A percentile compares a stretch with the other conserved stretches of the same genome.
phyloP scores from a whole-genome alignment of 2,888 invertebrate species.

The Venusia cambrica region DNA sequence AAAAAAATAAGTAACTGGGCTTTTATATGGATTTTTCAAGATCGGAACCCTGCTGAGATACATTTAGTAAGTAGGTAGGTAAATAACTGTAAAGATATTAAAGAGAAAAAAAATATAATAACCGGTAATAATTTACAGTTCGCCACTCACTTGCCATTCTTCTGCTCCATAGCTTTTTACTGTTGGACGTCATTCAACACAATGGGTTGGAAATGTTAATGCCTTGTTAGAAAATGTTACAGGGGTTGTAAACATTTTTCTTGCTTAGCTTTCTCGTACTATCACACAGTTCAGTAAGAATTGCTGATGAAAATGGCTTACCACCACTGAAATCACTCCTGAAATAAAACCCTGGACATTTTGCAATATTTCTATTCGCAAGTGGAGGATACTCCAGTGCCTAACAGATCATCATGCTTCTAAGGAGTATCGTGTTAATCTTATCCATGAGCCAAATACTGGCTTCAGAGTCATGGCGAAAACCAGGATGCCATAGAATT shows the following conservation, averaged over 20 bases:
- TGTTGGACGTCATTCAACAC: constrained; percentile 43
- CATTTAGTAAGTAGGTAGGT: no score
- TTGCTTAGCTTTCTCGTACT: background rate
- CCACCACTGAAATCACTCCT: constrained; percentile 24
- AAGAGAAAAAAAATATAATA: no score
- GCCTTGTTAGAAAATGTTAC: constrained; percentile 21
- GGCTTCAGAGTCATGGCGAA: constrained; percentile 81
- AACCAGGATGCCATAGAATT: constrained; percentile 90
- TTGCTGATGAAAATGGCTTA: constrained; percentile 30
- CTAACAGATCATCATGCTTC: constrained; percentile 50
- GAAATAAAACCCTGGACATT: constrained; percentile 34
- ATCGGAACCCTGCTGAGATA: no score
- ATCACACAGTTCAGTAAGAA: no score
- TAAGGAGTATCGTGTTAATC: constrained; percentile 51
- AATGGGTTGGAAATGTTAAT: constrained; percentile 41
- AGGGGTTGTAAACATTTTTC: constrained; percentile 33
- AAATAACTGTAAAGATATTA: no score
- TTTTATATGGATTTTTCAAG: no score
- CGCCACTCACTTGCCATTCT: constrained; percentile 8
- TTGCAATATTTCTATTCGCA: constrained; percentile 34
- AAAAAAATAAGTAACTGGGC: no score
- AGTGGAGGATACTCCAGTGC: constrained; percentile 14
- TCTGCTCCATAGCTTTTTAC: constrained; percentile 43
- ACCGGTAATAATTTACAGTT: constrained; percentile 20
- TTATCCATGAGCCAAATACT: constrained; percentile 63